Percentiles rank a stretch among this genome's conserved stretches.
phyloP scores from a whole-genome alignment of 1,140 invertebrate species.

The Hyles euphorbiae region DNA sequence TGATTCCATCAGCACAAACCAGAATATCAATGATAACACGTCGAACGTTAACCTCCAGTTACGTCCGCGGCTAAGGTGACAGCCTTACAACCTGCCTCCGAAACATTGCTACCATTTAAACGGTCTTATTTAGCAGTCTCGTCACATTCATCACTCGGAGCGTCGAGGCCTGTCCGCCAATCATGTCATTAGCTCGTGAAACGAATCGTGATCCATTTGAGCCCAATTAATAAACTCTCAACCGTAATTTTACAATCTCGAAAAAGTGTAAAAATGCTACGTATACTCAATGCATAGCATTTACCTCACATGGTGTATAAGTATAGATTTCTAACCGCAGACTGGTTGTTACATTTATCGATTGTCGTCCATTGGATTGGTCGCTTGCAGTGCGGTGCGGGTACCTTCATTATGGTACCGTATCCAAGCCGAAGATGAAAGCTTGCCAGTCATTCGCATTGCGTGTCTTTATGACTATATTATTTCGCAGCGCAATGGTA shows the following conservation, averaged over 20 bases:
- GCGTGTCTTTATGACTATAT: conserved; percentile 26
- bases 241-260: not conserved
- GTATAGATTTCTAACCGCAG: conserved; percentile 31
- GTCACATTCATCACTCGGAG: not conserved
- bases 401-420: not conserved
- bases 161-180: conserved; percentile 11
- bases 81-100: too few species aligned
- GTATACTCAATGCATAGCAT: conserved; percentile 1
- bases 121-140: conserved; percentile 5
- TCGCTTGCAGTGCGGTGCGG: not conserved
- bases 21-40: too few species aligned
- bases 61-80: too few species aligned
- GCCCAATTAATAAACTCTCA: conserved; percentile 6
- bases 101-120: too few species aligned
- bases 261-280: conserved; percentile 2
- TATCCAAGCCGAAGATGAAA: conserved; percentile 20
- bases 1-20: conserved; percentile 5
- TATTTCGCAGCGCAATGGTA: conserved; percentile 24
- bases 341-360: conserved; percentile 29
- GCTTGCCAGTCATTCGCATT: conserved; percentile 19
- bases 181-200: conserved; percentile 14
- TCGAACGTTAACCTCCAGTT: too few species aligned
- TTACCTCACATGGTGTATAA: conserved; percentile 9
- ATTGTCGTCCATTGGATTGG: conserved; percentile 1
- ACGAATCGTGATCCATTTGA: conserved; percentile 9